Base-by-base conservation (phyloP, 2,888 invertebrate species). In the Tipula confusa region DNA sequence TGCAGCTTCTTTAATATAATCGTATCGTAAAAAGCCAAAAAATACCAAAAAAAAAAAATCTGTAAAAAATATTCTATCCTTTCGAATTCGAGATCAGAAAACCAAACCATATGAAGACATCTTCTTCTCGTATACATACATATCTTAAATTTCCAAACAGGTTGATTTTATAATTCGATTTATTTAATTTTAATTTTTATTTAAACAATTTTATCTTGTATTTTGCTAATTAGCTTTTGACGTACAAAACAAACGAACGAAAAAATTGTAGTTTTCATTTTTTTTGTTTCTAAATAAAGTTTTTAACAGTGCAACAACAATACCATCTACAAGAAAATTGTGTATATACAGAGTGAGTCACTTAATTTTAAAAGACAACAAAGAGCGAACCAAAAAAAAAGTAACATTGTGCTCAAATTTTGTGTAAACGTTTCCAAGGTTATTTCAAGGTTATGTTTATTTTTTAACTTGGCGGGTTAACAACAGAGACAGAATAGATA, bases 141-240 rank as follows among this genome's bases (percentile, higher is more conserved):
- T 48, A 64, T 64, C 64, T 64, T 24, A 64, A 64, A 64, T 64
- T 64, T 9, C 1, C 64, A 80, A 80, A 80, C 80, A 80, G 80
- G 80, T 80, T 80, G 80, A 80, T 29, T 80, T 80, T 80, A 29
- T 31, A 80, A 80, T 80, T 80, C 80, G 29, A 29, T 80, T 31
- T 29, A 80, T 80, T 29, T 80, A 80, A 29, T 80, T 80, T 31
- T 80, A 80, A 80, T 29, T 80, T 80, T 80, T 29, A 80, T 29
- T 80, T 80, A 80, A 29, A 80, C 29, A n/a, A 29, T 80, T 80
- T 80, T 80, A 80, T 80, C 80, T 80, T 80, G 29, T 80, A 31
- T 29, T 80, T 80, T 29, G 80, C 80, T 80, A 80, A 80, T 80
- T 80, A 80, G 80, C 31, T 80, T 31, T 80, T 80, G 80, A 80